A percentile compares a stretch with the other conserved stretches of the same genome.
Conservation (phyloP, 2,113 vertebrate genomes). For the Phoxinus phoxinus region DNA sequence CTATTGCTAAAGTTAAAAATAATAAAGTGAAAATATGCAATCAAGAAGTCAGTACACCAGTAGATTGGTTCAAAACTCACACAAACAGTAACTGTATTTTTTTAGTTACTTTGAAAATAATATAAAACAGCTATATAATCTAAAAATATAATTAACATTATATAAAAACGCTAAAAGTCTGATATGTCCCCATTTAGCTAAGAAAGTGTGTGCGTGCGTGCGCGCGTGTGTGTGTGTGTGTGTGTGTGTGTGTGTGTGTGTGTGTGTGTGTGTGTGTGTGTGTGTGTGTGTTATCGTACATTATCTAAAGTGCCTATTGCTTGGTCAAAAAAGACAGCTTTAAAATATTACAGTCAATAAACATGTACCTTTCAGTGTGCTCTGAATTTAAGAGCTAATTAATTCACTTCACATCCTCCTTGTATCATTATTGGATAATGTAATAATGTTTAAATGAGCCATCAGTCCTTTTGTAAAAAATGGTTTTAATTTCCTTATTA, state of each 20-base stretch:
- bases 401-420: not conserved
- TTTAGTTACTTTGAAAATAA: no score
- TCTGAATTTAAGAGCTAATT: conserved; percentile 17
- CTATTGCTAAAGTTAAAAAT: no score
- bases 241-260: not conserved
- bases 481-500: not conserved
- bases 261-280: not conserved
- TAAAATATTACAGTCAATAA: conserved; percentile 13
- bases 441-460: conserved; percentile 17
- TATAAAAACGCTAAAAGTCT: no score
- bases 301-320: not conserved
- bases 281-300: not conserved
- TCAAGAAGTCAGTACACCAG: not conserved
- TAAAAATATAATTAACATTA: not conserved
- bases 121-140: no score
- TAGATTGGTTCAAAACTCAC: not conserved
- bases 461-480: conserved; percentile 21
- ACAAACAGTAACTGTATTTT: no score
- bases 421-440: conserved; percentile 16
- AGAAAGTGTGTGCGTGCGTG: not conserved
- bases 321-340: not conserved
- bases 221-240: not conserved
- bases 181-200: no score
- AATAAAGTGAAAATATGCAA: not conserved
- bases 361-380: not conserved